These are phyloP conservation scores for Corythoichthys haematopterus DNA, from an alignment of 2,113 vertebrate genomes.

Conservation along the genomic window DNA sequence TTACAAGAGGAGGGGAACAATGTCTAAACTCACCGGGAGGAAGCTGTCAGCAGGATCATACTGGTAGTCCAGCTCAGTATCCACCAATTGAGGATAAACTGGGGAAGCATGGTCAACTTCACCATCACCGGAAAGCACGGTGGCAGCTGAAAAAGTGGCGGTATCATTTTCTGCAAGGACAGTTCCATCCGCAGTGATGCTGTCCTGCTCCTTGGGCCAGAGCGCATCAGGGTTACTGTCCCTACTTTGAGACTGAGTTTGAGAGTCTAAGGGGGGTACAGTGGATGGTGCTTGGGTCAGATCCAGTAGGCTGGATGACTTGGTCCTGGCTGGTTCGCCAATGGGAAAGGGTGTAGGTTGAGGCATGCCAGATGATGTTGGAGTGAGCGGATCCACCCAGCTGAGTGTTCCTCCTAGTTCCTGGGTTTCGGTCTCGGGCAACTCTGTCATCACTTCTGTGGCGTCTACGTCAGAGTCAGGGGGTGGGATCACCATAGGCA, in stretches of 20 bases:
- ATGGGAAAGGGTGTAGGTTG: constrained; percentile 44
- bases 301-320: constrained; percentile 45
- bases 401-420: constrained; percentile 39
- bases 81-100: constrained; percentile 76
- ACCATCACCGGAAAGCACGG: constrained; percentile 88
- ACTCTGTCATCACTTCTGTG: constrained; percentile 49
- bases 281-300: constrained; percentile 42
- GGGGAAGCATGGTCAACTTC: constrained; percentile 80
- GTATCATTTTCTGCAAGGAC: constrained; percentile 77
- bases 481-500: constrained; percentile 38
- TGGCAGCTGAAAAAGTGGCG: constrained; percentile 79
- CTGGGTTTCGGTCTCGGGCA: constrained; percentile 33
- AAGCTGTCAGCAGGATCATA: constrained; percentile 80
- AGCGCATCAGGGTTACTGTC: constrained; percentile 60
- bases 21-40: constrained; percentile 80
- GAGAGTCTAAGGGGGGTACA: constrained; percentile 26
- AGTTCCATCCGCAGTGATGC: constrained; percentile 18
- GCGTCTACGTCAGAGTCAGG: constrained; percentile 22
- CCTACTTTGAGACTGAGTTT: constrained; percentile 26
- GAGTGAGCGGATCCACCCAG: constrained; percentile 47
- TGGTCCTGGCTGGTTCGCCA: constrained; percentile 45
- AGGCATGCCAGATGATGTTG: constrained; percentile 51
- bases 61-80: constrained; percentile 84
- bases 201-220: constrained; percentile 64
- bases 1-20: neutral